Base-by-base conservation (phyloP, 2,113 vertebrate species). In the Melanocharis versteri region DNA sequence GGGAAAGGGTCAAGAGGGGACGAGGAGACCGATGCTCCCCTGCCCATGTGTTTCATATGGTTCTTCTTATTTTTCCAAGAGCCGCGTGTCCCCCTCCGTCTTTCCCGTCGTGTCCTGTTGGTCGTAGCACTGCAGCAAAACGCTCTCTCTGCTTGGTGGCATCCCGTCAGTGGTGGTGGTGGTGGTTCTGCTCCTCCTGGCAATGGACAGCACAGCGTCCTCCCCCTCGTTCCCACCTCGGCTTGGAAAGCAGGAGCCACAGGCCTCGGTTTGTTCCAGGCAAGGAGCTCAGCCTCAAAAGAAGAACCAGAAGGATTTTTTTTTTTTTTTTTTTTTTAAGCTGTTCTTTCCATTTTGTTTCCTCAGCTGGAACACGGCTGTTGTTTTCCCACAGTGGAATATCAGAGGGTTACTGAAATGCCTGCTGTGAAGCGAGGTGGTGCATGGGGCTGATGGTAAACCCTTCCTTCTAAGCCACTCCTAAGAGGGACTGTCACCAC, bases 41-140 rank as follows among this genome's bases (percentile, higher is more conserved):
- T 54, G 66, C 78, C 89, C 56, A 9, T 30, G 54, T 91, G 93
- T 96, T 96, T 83, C 95, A 58, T 95, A 93, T 7, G 81, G 66
- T 97, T 95, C 93, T 94, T 94, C 85, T 95, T 94, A 84, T 95
- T 95, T 97, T 96, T 76, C 82, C 44, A 73, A 92, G 70, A 92
- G 88, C 89, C 60, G 62, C 40, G 80, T 89, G 85, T 95, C 47
- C 60, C 89, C 50, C 82, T 91, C 65, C 0, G 64, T 95, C 91
- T 93, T 88, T 95, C 76, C 87, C 40, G 13, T 93, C 44, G 90
- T 96, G 92, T 97, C 96, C 93, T 82, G 68, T 94, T 94, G 91
- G 91, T 94, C 1, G 6, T 93, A 81, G 77, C 86, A 60, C 72
- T 87, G 83, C 56, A 4, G 89, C 56, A 60, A 81, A 80, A 60